These are phyloP conservation scores for Callionymus lyra DNA, from an alignment of 2,113 vertebrate genomes.

Conservation along the genomic window DNA sequence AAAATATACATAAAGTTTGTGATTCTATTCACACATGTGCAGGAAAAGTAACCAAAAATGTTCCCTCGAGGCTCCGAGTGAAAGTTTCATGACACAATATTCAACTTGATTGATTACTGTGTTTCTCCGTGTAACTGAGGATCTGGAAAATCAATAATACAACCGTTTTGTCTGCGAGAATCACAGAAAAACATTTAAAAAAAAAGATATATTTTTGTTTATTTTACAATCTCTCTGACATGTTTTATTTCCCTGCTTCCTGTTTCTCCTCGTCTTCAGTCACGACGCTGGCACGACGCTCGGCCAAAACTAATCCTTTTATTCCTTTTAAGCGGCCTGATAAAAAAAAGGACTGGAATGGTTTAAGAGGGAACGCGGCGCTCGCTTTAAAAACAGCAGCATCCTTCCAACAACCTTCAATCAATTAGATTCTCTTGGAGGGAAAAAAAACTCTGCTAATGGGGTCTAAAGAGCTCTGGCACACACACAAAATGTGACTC, in stretches of 20 bases:
- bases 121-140: no score
- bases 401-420: slow-evolving; percentile 59
- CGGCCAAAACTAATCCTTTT: slow-evolving; percentile 38
- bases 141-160: no score
- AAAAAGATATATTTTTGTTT: background rate
- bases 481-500: slow-evolving; percentile 6
- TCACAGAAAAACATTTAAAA: no score
- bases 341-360: slow-evolving; percentile 39
- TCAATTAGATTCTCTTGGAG: slow-evolving; percentile 43
- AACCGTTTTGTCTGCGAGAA: no score
- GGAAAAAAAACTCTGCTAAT: slow-evolving; percentile 34
- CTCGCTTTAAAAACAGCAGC: background rate
- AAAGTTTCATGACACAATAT: no score
- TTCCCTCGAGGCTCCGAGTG: no score
- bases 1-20: no score
- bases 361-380: slow-evolving; percentile 14
- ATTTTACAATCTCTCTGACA: background rate
- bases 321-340: slow-evolving; percentile 39
- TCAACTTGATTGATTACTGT: no score
- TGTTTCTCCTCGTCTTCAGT: slow-evolving; percentile 4
- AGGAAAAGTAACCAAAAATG: no score
- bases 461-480: slow-evolving; percentile 34
- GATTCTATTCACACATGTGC: no score
- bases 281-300: slow-evolving; percentile 15
- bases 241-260: slow-evolving; percentile 8